Base-by-base conservation (phyloP, 1,140 invertebrate genomes). In the Drosophila mauritiana region DNA sequence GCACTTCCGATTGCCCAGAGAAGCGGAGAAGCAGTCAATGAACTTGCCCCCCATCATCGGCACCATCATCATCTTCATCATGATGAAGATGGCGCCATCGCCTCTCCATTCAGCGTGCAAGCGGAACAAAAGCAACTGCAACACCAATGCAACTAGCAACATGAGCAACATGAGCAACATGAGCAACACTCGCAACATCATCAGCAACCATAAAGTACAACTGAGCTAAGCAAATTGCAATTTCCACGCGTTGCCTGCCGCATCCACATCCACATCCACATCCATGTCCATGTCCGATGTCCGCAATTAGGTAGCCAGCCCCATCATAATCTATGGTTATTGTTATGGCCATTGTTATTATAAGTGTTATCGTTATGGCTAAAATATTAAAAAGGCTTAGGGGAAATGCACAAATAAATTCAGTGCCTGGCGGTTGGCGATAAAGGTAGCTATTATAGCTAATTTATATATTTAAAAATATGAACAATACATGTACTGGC, bases 241-340 rank as follows among this genome's bases (percentile, higher is more conserved):
- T 75, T 73, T 75, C 72, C 72, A 75, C 74, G 70, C 58, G 59
- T 74, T 69, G 59, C 62, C 58, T 65, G 62, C 51, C 62, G 48
- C 62, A 54, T 53, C 43, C 27, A 10, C 61, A 70, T 4, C n/a
- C 40, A 12, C 37, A 52, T 3, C 10, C 46, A 22, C 25, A 17
- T 5, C 62, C 51, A 17, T 11, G n/a, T 54, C 49, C 65, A 55
- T 17, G 37, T 31, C 43, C 39, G 48, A 51, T 75, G 53, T 75
- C 72, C 59, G 61, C 61, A 75, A 74, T 63, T 63, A 74, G 70
- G 69, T 53, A 73, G 49, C 69, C 43, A 11, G 72, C 70, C 49
- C 39, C 51, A 74, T 73, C 74, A 58, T 85, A 63, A 80, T 80
- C 77, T 74, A 63, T 76, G 77, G 81, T 64, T 76, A 67, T 80